Evolutionary conservation across 2,113 vertebrate species (phyloP).

Genomic region (Cynopterus brachyotis): DNA sequence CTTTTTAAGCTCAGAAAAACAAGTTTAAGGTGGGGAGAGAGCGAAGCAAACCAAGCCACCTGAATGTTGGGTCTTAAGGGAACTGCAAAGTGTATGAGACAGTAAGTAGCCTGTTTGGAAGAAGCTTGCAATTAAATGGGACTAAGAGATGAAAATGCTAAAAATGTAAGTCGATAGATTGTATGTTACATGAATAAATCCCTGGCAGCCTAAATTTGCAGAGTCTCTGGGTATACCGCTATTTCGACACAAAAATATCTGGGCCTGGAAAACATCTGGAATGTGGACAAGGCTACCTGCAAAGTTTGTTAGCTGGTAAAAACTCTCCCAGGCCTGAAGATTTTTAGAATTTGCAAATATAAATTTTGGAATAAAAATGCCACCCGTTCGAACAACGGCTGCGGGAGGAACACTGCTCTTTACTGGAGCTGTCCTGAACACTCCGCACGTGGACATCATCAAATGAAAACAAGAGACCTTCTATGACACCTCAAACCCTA

Average conservation of each 20-base stretch:
- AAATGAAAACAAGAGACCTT: constrained; percentile 14
- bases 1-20: neutral
- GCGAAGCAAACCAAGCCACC: neutral
- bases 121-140: neutral
- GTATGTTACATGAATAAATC: neutral
- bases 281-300: neutral
- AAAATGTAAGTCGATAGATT: neutral
- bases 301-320: neutral
- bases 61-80: neutral
- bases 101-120: neutral
- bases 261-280: neutral
- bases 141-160: neutral
- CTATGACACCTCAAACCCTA: neutral
- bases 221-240: neutral
- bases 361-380: constrained; percentile 40
- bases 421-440: neutral
- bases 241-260: neutral
- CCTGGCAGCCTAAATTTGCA: constrained; percentile 5
- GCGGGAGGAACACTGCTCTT: neutral
- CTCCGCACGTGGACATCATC: neutral
- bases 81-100: neutral
- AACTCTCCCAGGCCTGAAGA: neutral
- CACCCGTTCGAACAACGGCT: constrained; percentile 17
- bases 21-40: neutral
- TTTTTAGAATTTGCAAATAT: constrained; percentile 40